phyloP scores from a whole-genome alignment of 2,113 vertebrate species.

The Barbus barbus region DNA sequence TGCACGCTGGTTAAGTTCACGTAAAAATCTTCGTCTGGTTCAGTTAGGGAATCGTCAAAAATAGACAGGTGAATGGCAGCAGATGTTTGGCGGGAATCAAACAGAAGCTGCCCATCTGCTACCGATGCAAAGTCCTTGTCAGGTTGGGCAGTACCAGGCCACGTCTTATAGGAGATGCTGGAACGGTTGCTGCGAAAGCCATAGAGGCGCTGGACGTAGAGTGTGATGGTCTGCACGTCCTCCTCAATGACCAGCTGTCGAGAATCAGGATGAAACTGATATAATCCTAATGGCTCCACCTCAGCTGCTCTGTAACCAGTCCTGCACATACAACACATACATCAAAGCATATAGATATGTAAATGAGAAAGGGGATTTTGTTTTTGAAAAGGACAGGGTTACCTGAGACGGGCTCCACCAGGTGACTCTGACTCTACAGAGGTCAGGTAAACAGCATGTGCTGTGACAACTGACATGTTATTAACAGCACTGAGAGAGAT shows the following conservation, averaged over 20 bases:
- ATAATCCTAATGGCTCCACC: conserved; percentile 94
- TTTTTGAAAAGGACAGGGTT: conserved; percentile 44
- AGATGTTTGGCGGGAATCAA: conserved; percentile 77
- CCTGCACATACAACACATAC: conserved; percentile 64
- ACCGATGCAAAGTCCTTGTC: conserved; percentile 82
- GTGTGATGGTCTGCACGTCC: conserved; percentile 73
- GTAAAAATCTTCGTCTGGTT: conserved; percentile 85
- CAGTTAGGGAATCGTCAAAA: conserved; percentile 81
- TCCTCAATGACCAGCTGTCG: conserved; percentile 80
- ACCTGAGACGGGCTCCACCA: conserved; percentile 84
- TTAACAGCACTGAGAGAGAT: conserved; percentile 74
- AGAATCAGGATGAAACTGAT: conserved; percentile 85
- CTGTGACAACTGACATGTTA: conserved; percentile 68
- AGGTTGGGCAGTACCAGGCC: conserved; percentile 81
- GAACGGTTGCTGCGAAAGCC: conserved; percentile 84
- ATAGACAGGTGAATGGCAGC: conserved; percentile 77
- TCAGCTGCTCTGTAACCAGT: conserved; percentile 82
- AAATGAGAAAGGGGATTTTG: background rate
- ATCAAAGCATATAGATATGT: conserved; percentile 11
- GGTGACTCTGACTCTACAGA: conserved; percentile 70
- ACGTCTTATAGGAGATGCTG: conserved; percentile 79
- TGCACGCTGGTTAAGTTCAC: conserved; percentile 86
- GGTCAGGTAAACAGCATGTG: conserved; percentile 81
- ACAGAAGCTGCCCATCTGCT: conserved; percentile 77
- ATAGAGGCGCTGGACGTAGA: conserved; percentile 86